Base-by-base conservation (phyloP, 2,797 vertebrate species). In the Acanthurus leucopareius region DNA sequence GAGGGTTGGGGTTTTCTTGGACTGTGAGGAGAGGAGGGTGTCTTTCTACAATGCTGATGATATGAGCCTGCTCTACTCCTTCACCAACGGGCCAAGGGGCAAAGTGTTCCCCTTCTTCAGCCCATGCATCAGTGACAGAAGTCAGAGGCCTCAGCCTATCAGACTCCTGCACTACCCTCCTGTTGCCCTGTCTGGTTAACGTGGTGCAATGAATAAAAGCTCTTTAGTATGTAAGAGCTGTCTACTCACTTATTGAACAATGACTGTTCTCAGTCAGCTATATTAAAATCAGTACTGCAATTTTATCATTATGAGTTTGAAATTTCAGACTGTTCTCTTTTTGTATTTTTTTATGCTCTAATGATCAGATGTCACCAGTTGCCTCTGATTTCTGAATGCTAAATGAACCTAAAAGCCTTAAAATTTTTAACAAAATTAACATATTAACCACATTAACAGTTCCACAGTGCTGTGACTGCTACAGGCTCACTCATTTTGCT, bases 31-130 rank as follows among this genome's bases (percentile, higher is more conserved):
- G 64, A 91, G 86, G 59, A 91, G 81, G 2, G 95, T 97, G 62
- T 80, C 94, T 38, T 98, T 97, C 90, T 97, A 96, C 19, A 86
- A 97, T 0, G 95, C 96, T 0, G 89, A 95, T 2, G 76, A 95
- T 35, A 96, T 97, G 96, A 92, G 89, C 14, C 94, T 96, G 69
- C 90, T 97, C 42, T 96, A 93, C 91, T 93, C 94, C 0, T 97
- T 97, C 72, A 72, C 80, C 72, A 88, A 89, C 7, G 94, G 93
- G 40, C 94, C 95, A 0, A 86, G 90, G 0, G 85, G 90, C 53
- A 95, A 90, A 13, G 94, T 86, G 45, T 96, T 94, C 73, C 96
- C 97, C 52, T 97, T 97, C 91, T 97, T 97, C 89, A 97, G 96
- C 91, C 96, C 96, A 2, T 97, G 97, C 77, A 94, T 97, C 40